A percentile compares a stretch with the other conserved stretches of the same genome.
These are phyloP conservation scores for Paratilapia polleni DNA, from an alignment of 2,113 vertebrate genomes.

Conservation along the genomic window DNA sequence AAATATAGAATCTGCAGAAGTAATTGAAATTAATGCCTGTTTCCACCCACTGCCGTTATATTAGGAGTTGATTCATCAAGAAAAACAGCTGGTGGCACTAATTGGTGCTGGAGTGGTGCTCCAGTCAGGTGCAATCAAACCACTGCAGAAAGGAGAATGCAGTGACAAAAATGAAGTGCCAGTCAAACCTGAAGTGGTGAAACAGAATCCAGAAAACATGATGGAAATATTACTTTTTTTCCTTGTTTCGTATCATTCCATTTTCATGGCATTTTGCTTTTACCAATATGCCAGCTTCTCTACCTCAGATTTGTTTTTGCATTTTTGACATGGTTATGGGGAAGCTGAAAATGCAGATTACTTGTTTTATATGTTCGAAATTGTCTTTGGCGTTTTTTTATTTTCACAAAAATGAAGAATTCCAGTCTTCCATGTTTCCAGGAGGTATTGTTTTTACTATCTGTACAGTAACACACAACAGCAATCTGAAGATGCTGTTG, in stretches of 20 bases:
- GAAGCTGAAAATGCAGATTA: too few species aligned
- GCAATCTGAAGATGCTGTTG: too few species aligned
- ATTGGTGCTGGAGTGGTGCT: background rate
- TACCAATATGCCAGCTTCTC: background rate
- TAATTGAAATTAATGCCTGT: background rate
- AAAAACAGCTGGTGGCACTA: conserved; percentile 1
- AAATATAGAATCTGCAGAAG: background rate
- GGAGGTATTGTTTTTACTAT: too few species aligned
- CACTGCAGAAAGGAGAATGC: background rate
- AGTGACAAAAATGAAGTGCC: background rate
- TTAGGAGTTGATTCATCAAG: background rate
- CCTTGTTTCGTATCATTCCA: background rate
- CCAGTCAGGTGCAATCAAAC: conserved; percentile 4
- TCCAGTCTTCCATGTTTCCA: too few species aligned
- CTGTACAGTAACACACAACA: too few species aligned
- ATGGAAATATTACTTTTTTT: background rate
- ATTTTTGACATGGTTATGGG: background rate
- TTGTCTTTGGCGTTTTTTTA: too few species aligned
- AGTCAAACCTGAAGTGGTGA: background rate
- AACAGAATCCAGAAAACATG: background rate
- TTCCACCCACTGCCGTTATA: background rate
- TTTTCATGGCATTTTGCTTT: background rate
- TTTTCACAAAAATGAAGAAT: too few species aligned
- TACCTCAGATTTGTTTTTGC: background rate
- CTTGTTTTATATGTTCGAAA: too few species aligned